Evolutionary conservation across 2,797 vertebrate genomes (phyloP).

Genomic region (Brotogeris chrysoptera): DNA sequence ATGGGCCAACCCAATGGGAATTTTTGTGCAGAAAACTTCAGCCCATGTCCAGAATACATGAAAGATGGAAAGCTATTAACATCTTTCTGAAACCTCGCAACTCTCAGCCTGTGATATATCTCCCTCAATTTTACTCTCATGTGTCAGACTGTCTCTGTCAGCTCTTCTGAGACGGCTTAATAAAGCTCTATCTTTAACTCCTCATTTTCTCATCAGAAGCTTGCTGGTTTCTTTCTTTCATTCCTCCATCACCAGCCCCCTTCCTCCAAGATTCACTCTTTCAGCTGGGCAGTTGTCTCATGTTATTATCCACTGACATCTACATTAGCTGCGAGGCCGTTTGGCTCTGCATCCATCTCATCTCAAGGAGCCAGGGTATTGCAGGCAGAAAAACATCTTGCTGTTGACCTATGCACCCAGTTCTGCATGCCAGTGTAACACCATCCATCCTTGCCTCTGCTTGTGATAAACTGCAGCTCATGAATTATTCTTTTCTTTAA

Average conservation of each 20-base stretch:
- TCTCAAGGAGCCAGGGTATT: background rate
- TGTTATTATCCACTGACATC: background rate
- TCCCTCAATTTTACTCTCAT: background rate
- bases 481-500: background rate
- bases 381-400: background rate
- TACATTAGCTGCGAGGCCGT: background rate
- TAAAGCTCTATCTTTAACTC: background rate
- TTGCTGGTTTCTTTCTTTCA: background rate
- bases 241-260: background rate
- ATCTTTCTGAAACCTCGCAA: background rate
- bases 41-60: background rate
- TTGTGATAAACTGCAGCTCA: background rate
- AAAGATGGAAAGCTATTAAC: slow-evolving; percentile 16
- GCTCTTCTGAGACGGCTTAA: background rate
- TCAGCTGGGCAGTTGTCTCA: background rate
- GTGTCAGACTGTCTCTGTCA: background rate
- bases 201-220: background rate
- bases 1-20: background rate
- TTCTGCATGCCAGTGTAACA: background rate
- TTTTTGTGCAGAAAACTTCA: background rate
- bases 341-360: background rate
- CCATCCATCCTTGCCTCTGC: background rate
- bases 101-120: background rate
- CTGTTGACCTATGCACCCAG: background rate
- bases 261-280: background rate